Base-by-base conservation (phyloP, 2,113 vertebrate genomes). In the Ammodytes dubius region DNA sequence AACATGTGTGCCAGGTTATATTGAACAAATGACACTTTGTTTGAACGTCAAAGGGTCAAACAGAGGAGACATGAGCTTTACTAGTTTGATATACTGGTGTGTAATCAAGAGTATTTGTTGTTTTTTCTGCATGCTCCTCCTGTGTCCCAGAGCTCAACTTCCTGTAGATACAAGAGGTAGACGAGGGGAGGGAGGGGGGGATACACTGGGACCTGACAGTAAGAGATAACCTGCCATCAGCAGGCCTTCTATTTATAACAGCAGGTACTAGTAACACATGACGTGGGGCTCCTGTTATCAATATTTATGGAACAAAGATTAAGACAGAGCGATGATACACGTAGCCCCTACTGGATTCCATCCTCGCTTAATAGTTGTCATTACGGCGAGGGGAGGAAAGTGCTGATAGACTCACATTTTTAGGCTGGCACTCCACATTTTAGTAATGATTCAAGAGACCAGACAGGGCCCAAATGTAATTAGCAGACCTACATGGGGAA, bases 281-380 rank as follows among this genome's bases (percentile, higher is more conserved):
- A 95, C 92, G 89, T 91, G 87, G 89, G 82, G 72, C 87, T 83
- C 90, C 93, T 91, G 91, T 94, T 95, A 95, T 94, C 92, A 94
- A 94, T 95, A 95, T 94, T 95, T 94, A 95, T 94, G 93, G 93
- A 92, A 92, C 91, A 91, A 90, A 93, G 89, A 95, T 93, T 93
- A 89, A 94, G 93, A 94, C 79, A 84, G 92, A 94, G 90, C 93
- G 89, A 91, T 91, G 89, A 94, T 92, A 92, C 82, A 91, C 84
- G 76, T 74, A 58, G 80, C 87, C 86, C 87, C 42, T 83, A 70
- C 83, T 85, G 92, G 87, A 93, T 92, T 27, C 89, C 91, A 91
- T 94, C 85, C 87, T 81, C 72, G 73, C 82, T 88, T 95, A 93
- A 95, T 95, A 93, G 92, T 95, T 94, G 91, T 94, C 91, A 91